These are phyloP conservation scores for Sipha flava DNA, from an alignment of 1,140 invertebrate genomes.

Conservation along the genomic window DNA sequence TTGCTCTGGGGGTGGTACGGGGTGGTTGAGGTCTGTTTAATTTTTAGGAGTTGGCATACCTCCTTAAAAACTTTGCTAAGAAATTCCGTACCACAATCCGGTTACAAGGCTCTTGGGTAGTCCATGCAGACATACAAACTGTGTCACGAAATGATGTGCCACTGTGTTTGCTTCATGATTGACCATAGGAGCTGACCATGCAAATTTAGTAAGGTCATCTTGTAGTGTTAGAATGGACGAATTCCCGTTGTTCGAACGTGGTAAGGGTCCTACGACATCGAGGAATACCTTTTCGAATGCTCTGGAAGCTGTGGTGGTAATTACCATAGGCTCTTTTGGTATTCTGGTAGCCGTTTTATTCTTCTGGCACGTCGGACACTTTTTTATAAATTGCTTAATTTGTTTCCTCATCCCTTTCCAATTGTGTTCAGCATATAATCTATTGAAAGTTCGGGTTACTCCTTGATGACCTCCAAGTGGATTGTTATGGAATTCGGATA, in stretches of 20 bases:
- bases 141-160: no score
- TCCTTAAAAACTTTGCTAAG: no score
- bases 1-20: no score
- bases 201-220: not conserved
- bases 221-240: no score
- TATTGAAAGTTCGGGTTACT: not conserved
- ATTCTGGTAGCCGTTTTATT: not conserved
- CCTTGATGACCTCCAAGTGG: constrained; percentile 8
- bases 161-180: constrained; percentile 43
- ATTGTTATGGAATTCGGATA: constrained; percentile 22
- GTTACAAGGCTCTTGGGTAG: no score
- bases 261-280: not conserved
- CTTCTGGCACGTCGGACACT: not conserved
- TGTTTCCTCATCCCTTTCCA: constrained; percentile 33
- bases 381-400: constrained; percentile 21
- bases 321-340: not conserved
- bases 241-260: no score
- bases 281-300: not conserved
- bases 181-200: constrained; percentile 39
- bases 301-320: not conserved
- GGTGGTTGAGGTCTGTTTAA: no score
- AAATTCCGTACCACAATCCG: no score
- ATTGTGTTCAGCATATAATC: not conserved
- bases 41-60: no score
- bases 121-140: no score